These are phyloP conservation scores for Gymnocephalus cernua DNA, from an alignment of 2,113 vertebrate species.

Conservation along the genomic window DNA sequence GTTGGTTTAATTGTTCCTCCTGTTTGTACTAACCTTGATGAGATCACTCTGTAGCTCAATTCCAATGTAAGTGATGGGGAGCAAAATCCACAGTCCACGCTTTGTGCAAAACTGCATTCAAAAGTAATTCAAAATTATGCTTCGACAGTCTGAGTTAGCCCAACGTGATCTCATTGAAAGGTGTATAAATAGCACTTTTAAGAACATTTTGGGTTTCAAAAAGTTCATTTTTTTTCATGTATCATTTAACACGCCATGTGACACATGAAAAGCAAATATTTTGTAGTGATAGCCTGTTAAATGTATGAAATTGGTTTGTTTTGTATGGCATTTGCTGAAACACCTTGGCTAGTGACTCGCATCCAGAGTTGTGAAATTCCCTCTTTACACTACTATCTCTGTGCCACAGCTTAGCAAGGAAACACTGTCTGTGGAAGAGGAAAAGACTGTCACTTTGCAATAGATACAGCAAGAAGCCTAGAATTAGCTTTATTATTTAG, in stretches of 20 bases:
- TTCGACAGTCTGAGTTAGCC: not conserved
- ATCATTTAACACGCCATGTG: too few species aligned
- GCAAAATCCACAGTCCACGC: not conserved
- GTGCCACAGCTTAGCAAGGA: not conserved
- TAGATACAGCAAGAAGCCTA: not conserved
- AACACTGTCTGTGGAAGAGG: not conserved
- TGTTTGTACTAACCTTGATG: not conserved
- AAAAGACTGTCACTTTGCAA: not conserved
- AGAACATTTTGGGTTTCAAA: too few species aligned
- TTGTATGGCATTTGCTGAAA: too few species aligned
- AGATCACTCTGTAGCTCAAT: not conserved
- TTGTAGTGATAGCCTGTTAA: too few species aligned
- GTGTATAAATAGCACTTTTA: too few species aligned
- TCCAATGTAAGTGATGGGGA: not conserved
- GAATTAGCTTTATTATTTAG: not conserved
- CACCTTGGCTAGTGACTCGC: not conserved
- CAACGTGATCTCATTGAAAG: too few species aligned
- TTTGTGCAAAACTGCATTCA: not conserved
- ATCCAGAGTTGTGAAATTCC: not conserved
- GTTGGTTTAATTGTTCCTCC: not conserved
- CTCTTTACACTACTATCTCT: not conserved
- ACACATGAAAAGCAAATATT: too few species aligned
- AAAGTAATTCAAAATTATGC: not conserved
- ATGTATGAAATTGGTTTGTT: too few species aligned
- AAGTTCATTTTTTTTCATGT: too few species aligned